These are phyloP conservation scores for Oscheius onirici DNA, from an alignment of 2,888 invertebrate species.

Conservation along the genomic window DNA sequence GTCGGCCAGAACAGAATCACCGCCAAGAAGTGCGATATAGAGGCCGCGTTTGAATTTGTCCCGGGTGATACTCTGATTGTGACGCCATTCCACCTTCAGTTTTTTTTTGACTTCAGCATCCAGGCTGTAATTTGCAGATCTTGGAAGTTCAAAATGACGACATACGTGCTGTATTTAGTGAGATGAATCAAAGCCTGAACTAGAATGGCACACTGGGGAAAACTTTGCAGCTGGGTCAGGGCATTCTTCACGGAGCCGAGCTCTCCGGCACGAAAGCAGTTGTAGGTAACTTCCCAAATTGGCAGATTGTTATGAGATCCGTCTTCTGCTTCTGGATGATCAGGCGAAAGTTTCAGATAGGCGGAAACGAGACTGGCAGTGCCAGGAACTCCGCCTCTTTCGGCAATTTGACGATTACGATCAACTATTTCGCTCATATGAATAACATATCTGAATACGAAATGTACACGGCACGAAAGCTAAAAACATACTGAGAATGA, in stretches of 20 bases:
- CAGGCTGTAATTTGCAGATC: slow-evolving; percentile 40
- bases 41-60: slow-evolving; percentile 64
- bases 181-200: slow-evolving; percentile 54
- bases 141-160: not conserved
- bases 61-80: slow-evolving; percentile 52
- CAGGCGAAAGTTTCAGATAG: slow-evolving; percentile 55
- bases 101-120: slow-evolving; percentile 60
- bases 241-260: slow-evolving; percentile 42
- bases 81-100: slow-evolving; percentile 66
- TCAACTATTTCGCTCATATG: slow-evolving; percentile 65
- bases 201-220: slow-evolving; percentile 53
- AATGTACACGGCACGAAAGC: too few relatives aligned
- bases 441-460: slow-evolving; percentile 42
- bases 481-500: slow-evolving; percentile 49
- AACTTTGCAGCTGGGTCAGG: slow-evolving; percentile 40
- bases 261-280: slow-evolving; percentile 57
- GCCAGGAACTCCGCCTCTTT: slow-evolving; percentile 68
- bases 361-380: slow-evolving; percentile 62
- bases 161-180: slow-evolving; percentile 42
- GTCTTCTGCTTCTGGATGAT: slow-evolving; percentile 43
- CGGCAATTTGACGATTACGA: slow-evolving; percentile 58
- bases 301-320: slow-evolving; percentile 49
- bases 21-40: slow-evolving; percentile 64
- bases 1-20: slow-evolving; percentile 48
- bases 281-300: slow-evolving; percentile 51